Evolutionary conservation across 2,888 invertebrate species (phyloP).

Genomic region (Amblyjoppa fuscipennis): DNA sequence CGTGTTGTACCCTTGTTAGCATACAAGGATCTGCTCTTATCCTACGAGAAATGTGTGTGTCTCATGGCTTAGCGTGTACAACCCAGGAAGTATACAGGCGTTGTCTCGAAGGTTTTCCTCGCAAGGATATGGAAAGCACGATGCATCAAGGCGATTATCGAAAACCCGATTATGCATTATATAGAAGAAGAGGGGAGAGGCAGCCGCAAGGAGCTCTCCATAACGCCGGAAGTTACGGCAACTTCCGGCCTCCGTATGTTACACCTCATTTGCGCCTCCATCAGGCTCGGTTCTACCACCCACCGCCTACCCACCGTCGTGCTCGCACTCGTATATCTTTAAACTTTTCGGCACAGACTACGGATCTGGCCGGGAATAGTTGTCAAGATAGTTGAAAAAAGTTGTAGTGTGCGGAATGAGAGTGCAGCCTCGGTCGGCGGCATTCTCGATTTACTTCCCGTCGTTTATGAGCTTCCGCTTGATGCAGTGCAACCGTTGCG

Average conservation of each 20-base stretch:
- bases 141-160: constrained; percentile 18
- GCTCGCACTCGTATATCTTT: constrained; percentile 46
- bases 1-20: background rate
- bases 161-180: constrained; percentile 36
- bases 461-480: constrained; percentile 36
- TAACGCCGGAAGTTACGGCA: constrained; percentile 51
- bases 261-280: constrained; percentile 66
- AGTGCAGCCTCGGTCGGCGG: constrained; percentile 21
- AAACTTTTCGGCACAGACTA: constrained; percentile 39
- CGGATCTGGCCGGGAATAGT: background rate
- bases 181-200: constrained; percentile 16
- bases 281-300: constrained; percentile 36
- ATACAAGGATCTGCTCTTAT: background rate
- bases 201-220: constrained; percentile 38
- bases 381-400: constrained; percentile 1
- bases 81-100: background rate
- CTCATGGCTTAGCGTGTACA: background rate
- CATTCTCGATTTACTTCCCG: constrained; percentile 45
- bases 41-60: background rate
- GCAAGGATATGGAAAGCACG: background rate
- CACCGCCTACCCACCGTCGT: constrained; percentile 1
- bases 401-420: constrained; percentile 15
- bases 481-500: constrained; percentile 24
- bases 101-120: background rate
- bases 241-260: constrained; percentile 53